phyloP scores from a whole-genome alignment of 2,888 invertebrate genomes.

The Erebia epiphron region DNA sequence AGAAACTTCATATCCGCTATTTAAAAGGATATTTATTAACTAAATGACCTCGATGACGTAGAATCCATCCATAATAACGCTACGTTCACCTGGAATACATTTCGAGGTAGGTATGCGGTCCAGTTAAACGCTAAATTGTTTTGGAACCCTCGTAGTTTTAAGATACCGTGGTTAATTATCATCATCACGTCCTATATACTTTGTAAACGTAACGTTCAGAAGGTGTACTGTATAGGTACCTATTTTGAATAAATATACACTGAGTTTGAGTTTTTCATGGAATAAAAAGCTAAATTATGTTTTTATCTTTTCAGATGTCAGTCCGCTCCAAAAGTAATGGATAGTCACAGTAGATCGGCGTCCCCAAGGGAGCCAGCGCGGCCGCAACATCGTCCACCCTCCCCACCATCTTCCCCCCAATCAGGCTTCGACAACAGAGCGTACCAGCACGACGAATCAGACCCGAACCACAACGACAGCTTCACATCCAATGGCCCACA shows the following conservation, averaged over 20 bases:
- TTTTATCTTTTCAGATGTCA: constrained; percentile 70
- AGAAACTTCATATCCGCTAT: neutral
- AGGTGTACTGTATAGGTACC: too few relatives aligned
- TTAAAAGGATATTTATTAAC: neutral
- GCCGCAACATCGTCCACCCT: constrained; percentile 75
- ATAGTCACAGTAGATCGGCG: constrained; percentile 79
- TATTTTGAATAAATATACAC: too few relatives aligned
- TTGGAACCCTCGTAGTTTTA: too few relatives aligned
- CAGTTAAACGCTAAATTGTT: neutral
- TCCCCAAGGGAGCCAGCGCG: constrained; percentile 78
- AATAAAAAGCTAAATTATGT: neutral
- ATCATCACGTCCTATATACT: too few relatives aligned
- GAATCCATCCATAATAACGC: too few relatives aligned
- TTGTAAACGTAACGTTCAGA: too few relatives aligned
- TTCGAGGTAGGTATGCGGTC: too few relatives aligned
- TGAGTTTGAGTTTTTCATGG: too few relatives aligned
- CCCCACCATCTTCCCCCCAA: constrained; percentile 56
- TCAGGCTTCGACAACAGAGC: constrained; percentile 76
- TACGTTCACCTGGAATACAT: too few relatives aligned
- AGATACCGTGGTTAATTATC: too few relatives aligned
- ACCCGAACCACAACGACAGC: constrained; percentile 77
- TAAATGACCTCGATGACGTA: too few relatives aligned
- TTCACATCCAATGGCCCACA: constrained; percentile 71
- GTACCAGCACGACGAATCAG: constrained; percentile 70
- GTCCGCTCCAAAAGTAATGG: constrained; percentile 78